These are phyloP conservation scores for Platalea minor DNA, from an alignment of 2,797 vertebrate genomes.

Conservation along the genomic window DNA sequence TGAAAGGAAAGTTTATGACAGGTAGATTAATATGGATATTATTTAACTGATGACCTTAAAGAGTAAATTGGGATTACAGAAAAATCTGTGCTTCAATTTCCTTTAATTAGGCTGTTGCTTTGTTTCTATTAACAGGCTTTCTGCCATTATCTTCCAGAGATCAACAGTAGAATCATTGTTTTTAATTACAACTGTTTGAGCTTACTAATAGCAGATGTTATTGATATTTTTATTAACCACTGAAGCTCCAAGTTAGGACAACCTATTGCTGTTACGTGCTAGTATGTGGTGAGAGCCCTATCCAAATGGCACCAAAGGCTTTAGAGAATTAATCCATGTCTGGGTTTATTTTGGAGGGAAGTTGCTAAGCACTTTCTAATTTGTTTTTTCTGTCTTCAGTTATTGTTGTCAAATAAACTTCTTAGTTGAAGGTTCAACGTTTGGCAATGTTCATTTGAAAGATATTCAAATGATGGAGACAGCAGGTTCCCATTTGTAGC, in stretches of 20 bases:
- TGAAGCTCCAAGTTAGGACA: constrained; percentile 14
- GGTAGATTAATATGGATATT: constrained; percentile 12
- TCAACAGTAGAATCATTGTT: background rate
- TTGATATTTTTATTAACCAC: constrained; percentile 31
- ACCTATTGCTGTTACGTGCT: background rate
- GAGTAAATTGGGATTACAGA: constrained; percentile 25
- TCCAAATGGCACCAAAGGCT: constrained; percentile 31
- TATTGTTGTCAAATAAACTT: constrained; percentile 40
- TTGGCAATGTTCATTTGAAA: constrained; percentile 11
- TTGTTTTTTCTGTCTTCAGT: background rate
- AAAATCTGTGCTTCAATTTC: constrained; percentile 50
- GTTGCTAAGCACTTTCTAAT: constrained; percentile 33
- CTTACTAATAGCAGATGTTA: background rate
- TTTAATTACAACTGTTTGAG: constrained; percentile 8
- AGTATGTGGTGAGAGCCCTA: background rate
- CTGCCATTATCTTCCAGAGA: background rate
- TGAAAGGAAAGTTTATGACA: constrained; percentile 2
- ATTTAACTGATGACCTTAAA: constrained; percentile 28
- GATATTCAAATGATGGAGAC: background rate
- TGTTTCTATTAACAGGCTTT: background rate
- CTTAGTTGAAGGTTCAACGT: background rate
- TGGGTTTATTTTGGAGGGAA: constrained; percentile 28
- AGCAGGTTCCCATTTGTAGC: constrained; percentile 54
- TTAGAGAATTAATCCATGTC: background rate
- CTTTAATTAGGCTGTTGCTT: constrained; percentile 32